Percentiles rank a stretch among this genome's conserved stretches.
Evolutionary conservation across 2,113 vertebrate genomes (phyloP).

Genomic region (Gallinago media): DNA sequence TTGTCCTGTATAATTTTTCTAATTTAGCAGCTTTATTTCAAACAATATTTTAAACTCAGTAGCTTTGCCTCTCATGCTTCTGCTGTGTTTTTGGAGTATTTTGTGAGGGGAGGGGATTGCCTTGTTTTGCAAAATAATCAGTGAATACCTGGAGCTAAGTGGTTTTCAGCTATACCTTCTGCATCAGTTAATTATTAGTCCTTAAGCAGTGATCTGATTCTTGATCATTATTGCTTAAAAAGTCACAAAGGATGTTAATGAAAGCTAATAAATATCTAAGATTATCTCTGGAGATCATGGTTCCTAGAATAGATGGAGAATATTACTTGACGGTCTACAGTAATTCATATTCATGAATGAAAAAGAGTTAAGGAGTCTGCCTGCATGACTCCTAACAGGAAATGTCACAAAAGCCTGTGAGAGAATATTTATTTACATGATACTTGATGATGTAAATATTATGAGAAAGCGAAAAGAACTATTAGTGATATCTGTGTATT

Average conservation of each 20-base stretch:
- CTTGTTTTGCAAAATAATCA: background rate
- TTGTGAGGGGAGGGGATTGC: fast-evolving
- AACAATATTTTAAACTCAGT: background rate
- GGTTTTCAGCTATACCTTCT: background rate
- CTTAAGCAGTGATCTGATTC: background rate
- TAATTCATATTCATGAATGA: background rate
- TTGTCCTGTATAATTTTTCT: background rate
- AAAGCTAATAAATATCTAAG: background rate
- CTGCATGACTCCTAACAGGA: background rate
- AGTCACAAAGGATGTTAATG: background rate
- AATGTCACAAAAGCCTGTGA: background rate
- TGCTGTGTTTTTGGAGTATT: background rate
- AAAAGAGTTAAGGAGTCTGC: background rate
- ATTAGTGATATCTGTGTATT: background rate
- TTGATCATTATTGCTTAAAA: background rate
- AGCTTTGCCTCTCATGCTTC: background rate
- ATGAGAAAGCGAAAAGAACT: background rate
- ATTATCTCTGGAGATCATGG: background rate
- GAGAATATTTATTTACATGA: background rate
- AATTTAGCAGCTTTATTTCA: background rate
- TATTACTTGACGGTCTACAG: background rate
- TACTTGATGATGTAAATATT: background rate
- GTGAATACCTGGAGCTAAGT: background rate
- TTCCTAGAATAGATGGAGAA: background rate
- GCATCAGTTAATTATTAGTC: background rate